Evolutionary conservation across 2,888 invertebrate species (phyloP).

Genomic region (Ectobius pallidus): DNA sequence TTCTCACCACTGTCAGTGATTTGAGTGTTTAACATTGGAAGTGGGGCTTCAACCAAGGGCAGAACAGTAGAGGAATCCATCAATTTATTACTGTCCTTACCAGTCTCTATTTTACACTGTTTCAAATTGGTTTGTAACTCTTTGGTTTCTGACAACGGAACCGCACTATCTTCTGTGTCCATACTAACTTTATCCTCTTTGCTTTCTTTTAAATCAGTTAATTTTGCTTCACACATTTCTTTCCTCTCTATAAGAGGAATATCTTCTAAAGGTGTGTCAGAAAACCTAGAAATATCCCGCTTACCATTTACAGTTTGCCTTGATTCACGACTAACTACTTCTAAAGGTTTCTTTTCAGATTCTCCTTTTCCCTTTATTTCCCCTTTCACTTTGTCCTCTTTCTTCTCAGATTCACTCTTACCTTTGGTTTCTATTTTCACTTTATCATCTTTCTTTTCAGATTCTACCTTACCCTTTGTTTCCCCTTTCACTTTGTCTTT

Average conservation of each 20-base stretch:
- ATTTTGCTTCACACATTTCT: background rate
- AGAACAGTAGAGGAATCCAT: background rate
- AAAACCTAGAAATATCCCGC: background rate
- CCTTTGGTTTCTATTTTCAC: no score
- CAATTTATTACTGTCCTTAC: background rate
- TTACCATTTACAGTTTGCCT: slow-evolving; percentile 17
- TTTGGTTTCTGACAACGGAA: slow-evolving; percentile 10
- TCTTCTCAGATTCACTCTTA: no score
- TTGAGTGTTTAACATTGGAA: background rate
- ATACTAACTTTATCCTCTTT: background rate
- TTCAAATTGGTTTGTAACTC: slow-evolving; percentile 7
- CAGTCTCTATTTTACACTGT: background rate
- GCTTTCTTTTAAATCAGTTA: background rate
- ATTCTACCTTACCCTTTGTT: no score
- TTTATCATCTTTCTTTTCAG: no score
- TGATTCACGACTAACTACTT: slow-evolving; percentile 5
- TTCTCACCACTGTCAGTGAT: background rate
- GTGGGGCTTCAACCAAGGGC: background rate
- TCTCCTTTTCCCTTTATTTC: background rate
- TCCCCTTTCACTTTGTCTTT: no score
- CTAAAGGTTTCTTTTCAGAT: background rate
- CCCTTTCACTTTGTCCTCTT: background rate
- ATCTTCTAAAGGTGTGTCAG: background rate
- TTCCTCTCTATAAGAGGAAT: background rate
- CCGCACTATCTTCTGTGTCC: background rate